phyloP scores from a whole-genome alignment of 2,888 invertebrate species.

The Cephus runcator region DNA sequence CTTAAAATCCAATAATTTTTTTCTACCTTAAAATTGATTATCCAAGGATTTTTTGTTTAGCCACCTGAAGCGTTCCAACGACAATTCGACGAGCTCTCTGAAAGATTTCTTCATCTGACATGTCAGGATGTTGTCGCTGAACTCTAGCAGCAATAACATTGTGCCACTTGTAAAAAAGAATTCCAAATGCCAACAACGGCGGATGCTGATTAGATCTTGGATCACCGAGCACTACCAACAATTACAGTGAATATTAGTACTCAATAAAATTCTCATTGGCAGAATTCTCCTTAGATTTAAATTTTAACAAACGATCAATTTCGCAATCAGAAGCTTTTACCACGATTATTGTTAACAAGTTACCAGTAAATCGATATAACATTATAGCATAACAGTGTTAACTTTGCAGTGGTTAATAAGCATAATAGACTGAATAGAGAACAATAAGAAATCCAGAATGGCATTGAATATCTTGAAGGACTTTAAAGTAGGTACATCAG shows the following conservation, averaged over 20 bases:
- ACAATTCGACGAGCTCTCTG: slow-evolving; percentile 90
- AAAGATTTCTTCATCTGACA: slow-evolving; percentile 95
- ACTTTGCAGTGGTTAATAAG: not conserved
- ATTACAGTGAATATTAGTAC: not conserved
- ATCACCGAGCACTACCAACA: slow-evolving; percentile 87
- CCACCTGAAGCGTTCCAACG: slow-evolving; percentile 90
- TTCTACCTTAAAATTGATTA: not conserved
- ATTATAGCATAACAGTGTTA: not conserved
- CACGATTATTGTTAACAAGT: not conserved
- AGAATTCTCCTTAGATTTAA: not conserved
- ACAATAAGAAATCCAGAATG: not conserved
- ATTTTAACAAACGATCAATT: not conserved
- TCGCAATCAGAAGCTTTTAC: not conserved
- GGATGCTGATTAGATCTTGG: slow-evolving; percentile 98
- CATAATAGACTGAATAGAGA: not conserved
- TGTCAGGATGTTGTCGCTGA: slow-evolving; percentile 81
- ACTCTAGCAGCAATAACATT: slow-evolving; percentile 88
- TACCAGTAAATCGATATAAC: not conserved
- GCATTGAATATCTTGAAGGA: not conserved
- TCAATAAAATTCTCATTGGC: not conserved
- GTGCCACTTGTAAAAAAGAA: slow-evolving; percentile 95
- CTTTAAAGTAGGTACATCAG: not conserved
- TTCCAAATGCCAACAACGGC: slow-evolving; percentile 90
- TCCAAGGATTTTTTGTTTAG: not conserved
- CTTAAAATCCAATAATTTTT: not conserved